These are phyloP conservation scores for Forficula auricularia DNA, from an alignment of 1,140 invertebrate genomes.

Conservation along the genomic window DNA sequence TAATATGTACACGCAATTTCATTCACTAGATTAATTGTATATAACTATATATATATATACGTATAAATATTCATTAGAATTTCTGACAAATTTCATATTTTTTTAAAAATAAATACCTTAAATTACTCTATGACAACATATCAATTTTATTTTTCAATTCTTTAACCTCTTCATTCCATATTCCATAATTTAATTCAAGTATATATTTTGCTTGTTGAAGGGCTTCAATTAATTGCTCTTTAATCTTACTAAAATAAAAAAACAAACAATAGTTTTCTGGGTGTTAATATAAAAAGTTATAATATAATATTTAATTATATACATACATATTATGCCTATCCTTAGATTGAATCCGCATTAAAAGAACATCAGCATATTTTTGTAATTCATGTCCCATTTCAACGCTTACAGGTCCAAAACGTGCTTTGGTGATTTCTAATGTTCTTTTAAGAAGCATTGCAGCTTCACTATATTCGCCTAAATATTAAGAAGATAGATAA, in stretches of 20 bases:
- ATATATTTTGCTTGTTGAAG: slow-evolving; percentile 20
- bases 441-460: no score
- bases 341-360: slow-evolving; percentile 15
- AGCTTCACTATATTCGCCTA: no score
- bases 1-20: no score
- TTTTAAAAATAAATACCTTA: not conserved
- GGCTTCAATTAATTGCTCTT: slow-evolving; percentile 18
- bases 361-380: not conserved
- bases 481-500: no score
- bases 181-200: slow-evolving; percentile 20
- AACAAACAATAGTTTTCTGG: not conserved
- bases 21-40: no score
- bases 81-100: no score
- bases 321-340: slow-evolving; percentile 19
- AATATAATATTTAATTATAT: slow-evolving; percentile 8
- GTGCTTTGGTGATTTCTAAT: no score
- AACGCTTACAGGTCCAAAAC: no score
- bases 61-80: no score
- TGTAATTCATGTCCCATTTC: no score
- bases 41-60: no score
- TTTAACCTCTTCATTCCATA: slow-evolving; percentile 20
- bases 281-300: slow-evolving; percentile 3
- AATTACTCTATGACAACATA: slow-evolving; percentile 3
- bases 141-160: slow-evolving; percentile 20
- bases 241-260: slow-evolving; percentile 17